Evolutionary conservation across 2,888 invertebrate genomes (phyloP).

Genomic region (Drosophila heteroneura): DNA sequence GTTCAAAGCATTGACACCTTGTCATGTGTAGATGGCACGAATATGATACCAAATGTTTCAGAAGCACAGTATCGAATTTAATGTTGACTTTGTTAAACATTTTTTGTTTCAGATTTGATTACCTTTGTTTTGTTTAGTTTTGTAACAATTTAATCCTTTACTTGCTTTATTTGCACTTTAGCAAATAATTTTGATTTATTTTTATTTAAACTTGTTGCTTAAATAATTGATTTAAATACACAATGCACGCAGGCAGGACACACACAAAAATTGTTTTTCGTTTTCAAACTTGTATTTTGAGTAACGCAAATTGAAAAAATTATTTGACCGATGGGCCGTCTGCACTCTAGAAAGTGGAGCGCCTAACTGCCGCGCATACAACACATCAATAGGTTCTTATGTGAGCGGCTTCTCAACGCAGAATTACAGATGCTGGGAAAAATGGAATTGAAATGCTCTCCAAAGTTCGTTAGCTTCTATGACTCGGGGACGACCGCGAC

Average conservation of each 20-base stretch:
- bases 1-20: slow-evolving; percentile 67
- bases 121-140: slow-evolving; percentile 35
- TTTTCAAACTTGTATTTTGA: slow-evolving; percentile 17
- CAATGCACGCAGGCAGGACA: slow-evolving; percentile 60
- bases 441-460: slow-evolving; percentile 62
- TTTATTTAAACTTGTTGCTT: slow-evolving; percentile 8
- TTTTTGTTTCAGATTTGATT: slow-evolving; percentile 26
- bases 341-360: slow-evolving; percentile 78
- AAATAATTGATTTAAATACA: slow-evolving; percentile 18
- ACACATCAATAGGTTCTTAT: slow-evolving; percentile 73
- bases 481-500: slow-evolving; percentile 43
- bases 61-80: slow-evolving; percentile 11
- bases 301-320: slow-evolving; percentile 18
- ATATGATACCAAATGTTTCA: slow-evolving; percentile 40
- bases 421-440: slow-evolving; percentile 61
- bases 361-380: slow-evolving; percentile 71
- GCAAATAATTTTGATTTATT: slow-evolving; percentile 10
- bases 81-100: background rate
- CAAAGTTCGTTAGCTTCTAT: slow-evolving; percentile 76
- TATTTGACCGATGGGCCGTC: slow-evolving; percentile 64
- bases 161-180: slow-evolving; percentile 40
- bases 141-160: slow-evolving; percentile 29
- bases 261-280: slow-evolving; percentile 35
- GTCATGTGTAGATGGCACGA: slow-evolving; percentile 62
- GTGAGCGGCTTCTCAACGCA: slow-evolving; percentile 55